These are phyloP conservation scores for Spisula solida DNA, from an alignment of 2,888 invertebrate species.

Conservation along the genomic window DNA sequence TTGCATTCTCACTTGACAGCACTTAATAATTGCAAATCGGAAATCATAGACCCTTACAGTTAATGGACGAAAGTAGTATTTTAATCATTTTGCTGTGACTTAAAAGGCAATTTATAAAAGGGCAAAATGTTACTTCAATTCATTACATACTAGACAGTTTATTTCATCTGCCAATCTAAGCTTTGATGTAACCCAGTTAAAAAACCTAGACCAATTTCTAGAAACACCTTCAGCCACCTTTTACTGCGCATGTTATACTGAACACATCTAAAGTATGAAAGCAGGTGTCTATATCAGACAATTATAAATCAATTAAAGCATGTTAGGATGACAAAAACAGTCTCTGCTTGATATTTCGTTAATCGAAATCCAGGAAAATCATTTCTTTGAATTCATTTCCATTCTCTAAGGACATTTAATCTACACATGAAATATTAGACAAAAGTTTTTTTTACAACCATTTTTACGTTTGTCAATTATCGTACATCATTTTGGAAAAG, in stretches of 20 bases:
- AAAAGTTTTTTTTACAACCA: not conserved
- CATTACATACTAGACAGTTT: constrained; percentile 13
- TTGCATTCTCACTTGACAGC: constrained; percentile 51
- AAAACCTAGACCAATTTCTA: constrained; percentile 8
- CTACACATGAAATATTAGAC: not conserved
- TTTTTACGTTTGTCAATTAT: constrained; percentile 13
- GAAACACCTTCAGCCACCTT: not conserved
- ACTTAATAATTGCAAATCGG: constrained; percentile 48
- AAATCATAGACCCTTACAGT: constrained; percentile 39
- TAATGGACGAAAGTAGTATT: constrained; percentile 36
- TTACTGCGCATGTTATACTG: constrained; percentile 1
- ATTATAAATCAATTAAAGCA: constrained; percentile 3
- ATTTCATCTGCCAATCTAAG: not conserved
- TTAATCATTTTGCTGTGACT: constrained; percentile 29
- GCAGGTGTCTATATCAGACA: not conserved
- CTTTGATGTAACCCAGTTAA: not conserved
- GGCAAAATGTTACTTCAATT: constrained; percentile 19
- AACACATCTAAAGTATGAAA: not conserved
- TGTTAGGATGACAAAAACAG: constrained; percentile 11
- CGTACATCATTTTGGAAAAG: constrained; percentile 19
- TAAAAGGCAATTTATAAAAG: constrained; percentile 17
- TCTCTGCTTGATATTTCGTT: constrained; percentile 4
- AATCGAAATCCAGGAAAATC: constrained; percentile 21
- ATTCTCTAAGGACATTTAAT: constrained; percentile 2
- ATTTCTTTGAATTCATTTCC: constrained; percentile 7